Conservation (phyloP, 1,140 invertebrate species). For the Drosophila trapezifrons region DNA sequence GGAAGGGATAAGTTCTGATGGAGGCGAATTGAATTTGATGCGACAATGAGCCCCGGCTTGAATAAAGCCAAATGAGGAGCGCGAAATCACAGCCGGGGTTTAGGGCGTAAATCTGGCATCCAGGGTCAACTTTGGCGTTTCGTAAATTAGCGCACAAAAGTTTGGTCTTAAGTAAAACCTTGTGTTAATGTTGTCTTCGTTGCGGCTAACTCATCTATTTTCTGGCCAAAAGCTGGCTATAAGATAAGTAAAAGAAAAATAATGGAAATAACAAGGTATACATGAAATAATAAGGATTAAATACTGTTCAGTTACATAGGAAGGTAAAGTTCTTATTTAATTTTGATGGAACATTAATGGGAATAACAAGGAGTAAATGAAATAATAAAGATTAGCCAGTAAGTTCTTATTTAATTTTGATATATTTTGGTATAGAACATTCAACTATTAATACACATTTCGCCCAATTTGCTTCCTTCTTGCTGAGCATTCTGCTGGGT, state of each 20-base stretch:
- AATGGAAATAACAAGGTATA: background rate
- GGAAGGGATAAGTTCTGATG: constrained; percentile 51
- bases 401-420: too few relatives aligned
- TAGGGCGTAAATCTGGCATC: constrained; percentile 18
- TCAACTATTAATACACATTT: background rate
- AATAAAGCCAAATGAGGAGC: constrained; percentile 20
- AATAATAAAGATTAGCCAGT: background rate
- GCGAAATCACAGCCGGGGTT: constrained; percentile 4
- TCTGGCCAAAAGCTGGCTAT: background rate
- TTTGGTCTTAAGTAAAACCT: constrained; percentile 8
- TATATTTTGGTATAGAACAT: too few relatives aligned
- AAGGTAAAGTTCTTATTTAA: too few relatives aligned
- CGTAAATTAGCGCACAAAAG: constrained; percentile 34
- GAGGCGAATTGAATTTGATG: constrained; percentile 56
- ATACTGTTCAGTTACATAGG: too few relatives aligned
- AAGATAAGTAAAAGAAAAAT: too few relatives aligned
- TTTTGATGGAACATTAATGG: too few relatives aligned
- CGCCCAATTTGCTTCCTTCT: too few relatives aligned
- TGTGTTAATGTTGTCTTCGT: constrained; percentile 11
- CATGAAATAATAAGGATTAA: background rate
- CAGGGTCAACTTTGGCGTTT: constrained; percentile 20
- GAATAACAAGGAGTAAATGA: background rate
- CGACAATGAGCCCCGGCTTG: constrained; percentile 13
- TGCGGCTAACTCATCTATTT: background rate
- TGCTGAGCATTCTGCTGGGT: background rate